Conservation (phyloP, 1,140 invertebrate genomes). For the Octopus sinensis region DNA sequence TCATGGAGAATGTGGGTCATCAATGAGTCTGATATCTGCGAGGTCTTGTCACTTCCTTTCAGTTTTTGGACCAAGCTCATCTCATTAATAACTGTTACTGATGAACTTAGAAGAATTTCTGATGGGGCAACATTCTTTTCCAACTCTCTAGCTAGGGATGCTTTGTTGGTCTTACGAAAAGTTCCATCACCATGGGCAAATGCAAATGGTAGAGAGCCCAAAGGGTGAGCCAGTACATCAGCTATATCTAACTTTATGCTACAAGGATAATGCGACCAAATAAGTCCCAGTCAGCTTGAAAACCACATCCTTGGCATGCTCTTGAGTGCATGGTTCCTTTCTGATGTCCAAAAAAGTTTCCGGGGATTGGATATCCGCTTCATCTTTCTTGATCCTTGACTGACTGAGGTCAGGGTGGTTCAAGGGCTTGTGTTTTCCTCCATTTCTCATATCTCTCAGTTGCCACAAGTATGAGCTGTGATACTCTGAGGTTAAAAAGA, state of each 20-base stretch:
- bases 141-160: not conserved
- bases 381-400: conserved; percentile 19
- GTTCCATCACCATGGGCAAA: not conserved
- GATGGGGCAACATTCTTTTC: not conserved
- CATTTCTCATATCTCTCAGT: not conserved
- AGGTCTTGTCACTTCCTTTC: not conserved
- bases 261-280: conserved; percentile 25
- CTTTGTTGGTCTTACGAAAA: not conserved
- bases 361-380: conserved; percentile 13
- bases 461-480: not conserved
- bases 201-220: not conserved
- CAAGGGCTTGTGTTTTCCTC: not conserved
- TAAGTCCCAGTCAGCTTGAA: conserved; percentile 23
- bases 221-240: conserved; percentile 12
- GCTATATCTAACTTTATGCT: conserved; percentile 20
- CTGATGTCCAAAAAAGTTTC: not conserved
- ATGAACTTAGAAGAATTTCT: not conserved
- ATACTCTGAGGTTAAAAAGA: not conserved
- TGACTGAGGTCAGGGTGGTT: conserved; percentile 1
- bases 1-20: not conserved
- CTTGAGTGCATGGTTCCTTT: conserved; percentile 9
- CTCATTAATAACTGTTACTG: not conserved
- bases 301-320: conserved; percentile 6
- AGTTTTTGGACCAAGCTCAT: not conserved
- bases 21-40: not conserved